These are phyloP conservation scores for Entomobrya multifasciata DNA, from an alignment of 2,888 invertebrate genomes.

Conservation along the genomic window DNA sequence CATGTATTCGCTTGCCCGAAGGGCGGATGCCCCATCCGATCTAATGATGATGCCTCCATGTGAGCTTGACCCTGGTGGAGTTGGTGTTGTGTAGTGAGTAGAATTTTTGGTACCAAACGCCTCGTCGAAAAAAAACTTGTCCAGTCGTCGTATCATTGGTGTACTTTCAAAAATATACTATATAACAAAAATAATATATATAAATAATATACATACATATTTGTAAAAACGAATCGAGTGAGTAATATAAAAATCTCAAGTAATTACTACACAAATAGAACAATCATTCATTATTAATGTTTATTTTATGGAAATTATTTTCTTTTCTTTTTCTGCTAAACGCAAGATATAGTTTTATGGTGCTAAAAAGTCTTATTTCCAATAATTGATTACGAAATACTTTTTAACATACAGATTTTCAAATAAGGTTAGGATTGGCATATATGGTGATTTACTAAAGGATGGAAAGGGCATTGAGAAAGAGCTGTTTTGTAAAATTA, in stretches of 20 bases:
- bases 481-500: too few relatives aligned
- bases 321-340: background rate
- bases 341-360: constrained; percentile 1
- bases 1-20: constrained; percentile 68
- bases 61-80: constrained; percentile 71
- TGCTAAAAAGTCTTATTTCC: too few relatives aligned
- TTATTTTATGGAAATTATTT: too few relatives aligned
- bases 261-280: too few relatives aligned
- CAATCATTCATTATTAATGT: too few relatives aligned
- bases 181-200: background rate
- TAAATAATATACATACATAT: background rate
- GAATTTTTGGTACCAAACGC: constrained; percentile 13
- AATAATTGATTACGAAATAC: too few relatives aligned
- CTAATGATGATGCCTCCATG: constrained; percentile 66
- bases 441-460: too few relatives aligned
- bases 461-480: too few relatives aligned
- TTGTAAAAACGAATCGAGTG: background rate
- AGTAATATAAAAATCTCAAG: too few relatives aligned
- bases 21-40: constrained; percentile 62
- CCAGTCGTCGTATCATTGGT: constrained; percentile 20
- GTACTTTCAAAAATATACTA: constrained; percentile 31
- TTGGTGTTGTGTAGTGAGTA: constrained; percentile 61
- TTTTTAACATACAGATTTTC: too few relatives aligned
- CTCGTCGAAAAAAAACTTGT: constrained; percentile 9
- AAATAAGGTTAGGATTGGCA: too few relatives aligned